These are phyloP conservation scores for Pholis gunnellus DNA, from an alignment of 2,113 vertebrate species.

Conservation along the genomic window DNA sequence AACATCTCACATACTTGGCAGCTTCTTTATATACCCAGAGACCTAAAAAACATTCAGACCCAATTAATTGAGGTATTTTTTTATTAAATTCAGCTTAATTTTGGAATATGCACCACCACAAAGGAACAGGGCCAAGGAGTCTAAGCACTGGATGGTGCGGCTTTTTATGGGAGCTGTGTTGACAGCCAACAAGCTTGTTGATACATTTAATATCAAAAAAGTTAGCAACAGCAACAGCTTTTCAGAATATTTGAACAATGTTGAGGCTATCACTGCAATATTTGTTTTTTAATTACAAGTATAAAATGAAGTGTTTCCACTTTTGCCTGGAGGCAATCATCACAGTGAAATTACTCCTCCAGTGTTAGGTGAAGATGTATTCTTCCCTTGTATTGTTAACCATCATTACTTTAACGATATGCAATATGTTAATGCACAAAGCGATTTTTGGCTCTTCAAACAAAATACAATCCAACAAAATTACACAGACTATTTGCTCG, in stretches of 20 bases:
- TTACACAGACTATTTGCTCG: background rate
- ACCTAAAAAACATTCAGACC: background rate
- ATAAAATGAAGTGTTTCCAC: background rate
- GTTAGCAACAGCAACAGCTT: constrained; percentile 35
- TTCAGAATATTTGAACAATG: constrained; percentile 64
- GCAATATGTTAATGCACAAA: background rate
- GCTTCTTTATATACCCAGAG: background rate
- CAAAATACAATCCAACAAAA: background rate
- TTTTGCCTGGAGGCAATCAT: background rate
- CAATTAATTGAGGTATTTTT: background rate
- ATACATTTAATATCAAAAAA: constrained; percentile 40
- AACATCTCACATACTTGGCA: constrained; percentile 1
- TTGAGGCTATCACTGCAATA: constrained; percentile 2
- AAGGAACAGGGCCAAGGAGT: constrained; percentile 72
- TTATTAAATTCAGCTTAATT: background rate
- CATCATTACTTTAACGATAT: too few relatives aligned
- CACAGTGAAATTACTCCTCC: background rate
- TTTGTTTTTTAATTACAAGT: background rate
- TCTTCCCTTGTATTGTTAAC: background rate
- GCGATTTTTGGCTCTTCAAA: background rate
- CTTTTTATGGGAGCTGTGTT: constrained; percentile 78
- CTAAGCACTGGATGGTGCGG: constrained; percentile 77
- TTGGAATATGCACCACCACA: constrained; percentile 7
- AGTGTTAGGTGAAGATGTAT: background rate
- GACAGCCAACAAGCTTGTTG: constrained; percentile 69